phyloP scores from a whole-genome alignment of 30 jellyfish, hydroid and myxozoan species.

The Cassiopea andromeda region DNA sequence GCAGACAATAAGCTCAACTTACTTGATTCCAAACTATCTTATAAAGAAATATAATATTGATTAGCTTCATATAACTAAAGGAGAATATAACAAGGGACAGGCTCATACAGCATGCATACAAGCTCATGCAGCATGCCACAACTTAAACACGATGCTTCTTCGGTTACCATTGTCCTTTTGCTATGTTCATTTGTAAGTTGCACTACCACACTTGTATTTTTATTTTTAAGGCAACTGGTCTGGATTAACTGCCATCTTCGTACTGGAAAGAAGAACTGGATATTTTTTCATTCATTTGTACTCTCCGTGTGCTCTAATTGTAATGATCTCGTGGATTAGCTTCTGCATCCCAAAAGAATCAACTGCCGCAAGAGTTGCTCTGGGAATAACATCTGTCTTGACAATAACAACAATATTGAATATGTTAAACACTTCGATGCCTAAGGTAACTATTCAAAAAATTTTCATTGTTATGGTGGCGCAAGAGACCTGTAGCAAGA shows the following conservation, averaged over 20 bases:
- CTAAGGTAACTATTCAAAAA: conserved; percentile 83
- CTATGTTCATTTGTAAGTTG: neutral
- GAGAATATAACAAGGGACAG: too few species aligned
- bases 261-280: conserved; percentile 84
- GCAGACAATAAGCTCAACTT: too few species aligned
- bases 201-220: neutral
- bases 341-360: conserved; percentile 93
- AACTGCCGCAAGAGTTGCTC: conserved; percentile 97
- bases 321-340: conserved; percentile 91
- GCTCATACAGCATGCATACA: too few species aligned
- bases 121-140: too few species aligned
- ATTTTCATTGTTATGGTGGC: too few species aligned
- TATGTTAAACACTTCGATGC: conserved; percentile 92
- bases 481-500: too few species aligned
- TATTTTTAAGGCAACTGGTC: conserved; percentile 83
- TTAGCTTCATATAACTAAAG: too few species aligned
- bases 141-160: too few species aligned
- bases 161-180: neutral
- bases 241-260: conserved; percentile 80
- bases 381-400: conserved; percentile 87
- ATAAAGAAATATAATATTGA: too few species aligned
- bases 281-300: conserved; percentile 83
- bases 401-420: conserved; percentile 87
- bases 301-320: conserved; percentile 93
- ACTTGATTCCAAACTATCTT: too few species aligned